A percentile compares a stretch with the other conserved stretches of the same genome.
phyloP scores from a whole-genome alignment of 1,140 invertebrate species.

The Phocides pigmalion region DNA sequence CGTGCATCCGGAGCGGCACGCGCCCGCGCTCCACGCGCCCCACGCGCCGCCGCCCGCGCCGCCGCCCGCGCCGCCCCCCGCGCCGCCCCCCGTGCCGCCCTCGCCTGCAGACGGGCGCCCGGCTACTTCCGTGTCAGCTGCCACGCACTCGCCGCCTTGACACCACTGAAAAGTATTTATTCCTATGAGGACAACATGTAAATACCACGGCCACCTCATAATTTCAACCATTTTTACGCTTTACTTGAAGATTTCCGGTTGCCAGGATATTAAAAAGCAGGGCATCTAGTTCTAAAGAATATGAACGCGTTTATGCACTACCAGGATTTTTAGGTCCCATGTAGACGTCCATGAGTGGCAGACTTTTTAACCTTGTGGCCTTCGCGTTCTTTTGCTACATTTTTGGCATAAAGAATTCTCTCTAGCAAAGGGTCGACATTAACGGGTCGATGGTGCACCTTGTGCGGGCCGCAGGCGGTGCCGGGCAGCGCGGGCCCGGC shows the following conservation, averaged over 20 bases:
- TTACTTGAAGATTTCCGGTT: too few species aligned
- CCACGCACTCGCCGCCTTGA: conserved; percentile 86
- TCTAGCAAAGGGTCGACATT: too few species aligned
- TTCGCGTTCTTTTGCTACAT: too few species aligned
- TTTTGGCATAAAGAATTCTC: too few species aligned
- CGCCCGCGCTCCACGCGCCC: conserved; percentile 78
- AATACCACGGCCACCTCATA: too few species aligned
- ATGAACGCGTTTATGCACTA: too few species aligned
- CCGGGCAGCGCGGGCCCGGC: conserved; percentile 92
- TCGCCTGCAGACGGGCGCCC: conserved; percentile 38
- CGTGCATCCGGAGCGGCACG: conserved; percentile 88
- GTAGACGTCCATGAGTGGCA: too few species aligned
- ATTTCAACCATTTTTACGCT: too few species aligned
- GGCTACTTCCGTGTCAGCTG: conserved; percentile 36
- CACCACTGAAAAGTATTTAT: conserved; percentile 84
- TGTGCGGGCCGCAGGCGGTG: conserved; percentile 87
- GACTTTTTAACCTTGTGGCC: too few species aligned
- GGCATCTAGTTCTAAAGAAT: too few species aligned
- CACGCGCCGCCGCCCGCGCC: background rate
- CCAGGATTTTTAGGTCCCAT: too few species aligned
- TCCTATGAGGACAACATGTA: background rate
- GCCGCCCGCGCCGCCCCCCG: conserved; percentile 72
- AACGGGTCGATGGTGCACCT: conserved; percentile 70
- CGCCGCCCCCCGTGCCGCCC: background rate
- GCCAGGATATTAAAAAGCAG: too few species aligned